Evolutionary conservation across 2,888 invertebrate species (phyloP).

Genomic region (Drosophila kanekoi): DNA sequence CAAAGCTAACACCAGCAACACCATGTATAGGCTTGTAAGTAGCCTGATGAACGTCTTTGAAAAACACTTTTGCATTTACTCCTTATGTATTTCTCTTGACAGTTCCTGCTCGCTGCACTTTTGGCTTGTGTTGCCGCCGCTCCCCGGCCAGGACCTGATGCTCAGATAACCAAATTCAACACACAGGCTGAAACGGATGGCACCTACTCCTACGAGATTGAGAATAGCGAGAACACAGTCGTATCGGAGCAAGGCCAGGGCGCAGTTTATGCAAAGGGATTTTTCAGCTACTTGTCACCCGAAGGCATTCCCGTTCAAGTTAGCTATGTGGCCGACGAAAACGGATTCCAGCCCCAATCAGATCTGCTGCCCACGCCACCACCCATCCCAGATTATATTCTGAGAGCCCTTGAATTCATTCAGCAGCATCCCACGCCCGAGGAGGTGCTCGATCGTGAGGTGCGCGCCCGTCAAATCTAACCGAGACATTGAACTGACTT

Average conservation of each 20-base stretch:
- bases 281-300: constrained; percentile 69
- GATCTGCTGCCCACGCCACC: constrained; percentile 79
- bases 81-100: neutral
- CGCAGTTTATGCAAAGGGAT: constrained; percentile 85
- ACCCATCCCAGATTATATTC: constrained; percentile 79
- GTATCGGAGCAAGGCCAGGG: constrained; percentile 86
- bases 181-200: constrained; percentile 81
- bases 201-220: constrained; percentile 83
- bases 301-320: constrained; percentile 76
- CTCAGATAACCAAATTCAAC: constrained; percentile 31
- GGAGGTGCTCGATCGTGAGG: constrained; percentile 73
- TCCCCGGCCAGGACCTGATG: constrained; percentile 17
- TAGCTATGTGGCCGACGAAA: constrained; percentile 77
- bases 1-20: constrained; percentile 45
- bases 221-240: constrained; percentile 87
- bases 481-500: neutral
- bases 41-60: neutral
- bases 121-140: constrained; percentile 49
- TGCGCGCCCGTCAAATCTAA: constrained; percentile 66
- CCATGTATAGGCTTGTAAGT: constrained; percentile 75
- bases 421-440: constrained; percentile 78
- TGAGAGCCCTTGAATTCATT: constrained; percentile 70
- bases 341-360: constrained; percentile 82
- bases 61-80: constrained; percentile 4
- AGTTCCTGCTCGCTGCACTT: constrained; percentile 61